Evolutionary conservation across 1,140 invertebrate genomes (phyloP).

Genomic region (Drosophila sp.): DNA sequence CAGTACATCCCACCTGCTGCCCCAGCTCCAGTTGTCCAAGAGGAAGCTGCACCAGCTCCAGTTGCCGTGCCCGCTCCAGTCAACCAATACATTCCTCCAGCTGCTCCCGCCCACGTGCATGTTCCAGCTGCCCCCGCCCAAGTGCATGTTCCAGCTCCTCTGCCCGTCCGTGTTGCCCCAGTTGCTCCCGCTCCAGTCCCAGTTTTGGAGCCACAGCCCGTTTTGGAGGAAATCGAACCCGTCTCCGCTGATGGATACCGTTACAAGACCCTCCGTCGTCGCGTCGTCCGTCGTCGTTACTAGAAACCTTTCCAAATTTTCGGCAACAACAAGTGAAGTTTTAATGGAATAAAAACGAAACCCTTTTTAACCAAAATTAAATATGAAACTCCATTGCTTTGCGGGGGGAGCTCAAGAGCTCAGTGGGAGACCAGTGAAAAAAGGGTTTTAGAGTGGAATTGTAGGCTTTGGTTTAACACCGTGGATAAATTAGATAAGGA

Average conservation of each 20-base stretch:
- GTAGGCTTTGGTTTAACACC: no score
- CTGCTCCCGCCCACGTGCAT: slow-evolving; percentile 55
- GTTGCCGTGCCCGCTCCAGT: slow-evolving; percentile 18
- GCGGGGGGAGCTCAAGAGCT: background rate
- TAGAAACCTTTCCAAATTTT: slow-evolving; percentile 29
- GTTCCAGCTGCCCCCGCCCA: slow-evolving; percentile 44
- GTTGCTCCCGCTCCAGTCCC: slow-evolving; percentile 13
- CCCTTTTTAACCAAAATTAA: background rate
- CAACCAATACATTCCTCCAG: slow-evolving; percentile 54
- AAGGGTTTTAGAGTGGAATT: no score
- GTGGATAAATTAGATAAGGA: no score
- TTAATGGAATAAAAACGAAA: slow-evolving; percentile 49
- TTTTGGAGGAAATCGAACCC: slow-evolving; percentile 71
- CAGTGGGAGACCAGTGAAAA: background rate
- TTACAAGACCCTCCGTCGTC: slow-evolving; percentile 70
- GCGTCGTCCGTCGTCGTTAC: slow-evolving; percentile 65
- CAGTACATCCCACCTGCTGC: slow-evolving; percentile 53
- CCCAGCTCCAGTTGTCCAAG: slow-evolving; percentile 31
- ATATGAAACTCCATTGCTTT: background rate
- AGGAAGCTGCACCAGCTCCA: slow-evolving; percentile 43
- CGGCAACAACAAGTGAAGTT: slow-evolving; percentile 25
- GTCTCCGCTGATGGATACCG: slow-evolving; percentile 66
- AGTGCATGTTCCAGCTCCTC: background rate
- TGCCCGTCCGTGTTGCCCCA: slow-evolving; percentile 15
- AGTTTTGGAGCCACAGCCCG: slow-evolving; percentile 44